Evolutionary conservation across 2,113 vertebrate species (phyloP).

Genomic region (Martes martes): DNA sequence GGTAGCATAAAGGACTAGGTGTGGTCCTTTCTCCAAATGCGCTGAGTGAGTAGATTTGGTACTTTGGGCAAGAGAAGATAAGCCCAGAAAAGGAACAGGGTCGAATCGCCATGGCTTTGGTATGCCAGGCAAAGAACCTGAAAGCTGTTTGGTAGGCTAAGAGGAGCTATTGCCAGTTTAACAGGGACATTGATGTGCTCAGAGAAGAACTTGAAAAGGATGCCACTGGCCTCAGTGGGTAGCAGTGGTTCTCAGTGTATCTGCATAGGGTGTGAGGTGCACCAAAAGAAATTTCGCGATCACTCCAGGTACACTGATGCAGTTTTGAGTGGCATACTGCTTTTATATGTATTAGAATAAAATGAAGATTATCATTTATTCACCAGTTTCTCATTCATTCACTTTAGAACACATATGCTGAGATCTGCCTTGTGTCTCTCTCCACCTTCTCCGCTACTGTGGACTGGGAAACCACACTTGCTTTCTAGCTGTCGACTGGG

Average conservation of each 20-base stretch:
- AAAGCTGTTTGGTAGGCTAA: background rate
- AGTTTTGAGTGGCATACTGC: background rate
- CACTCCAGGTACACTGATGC: background rate
- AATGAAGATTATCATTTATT: background rate
- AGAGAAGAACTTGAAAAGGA: slow-evolving; percentile 5
- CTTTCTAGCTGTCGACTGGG: background rate
- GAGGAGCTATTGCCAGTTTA: background rate
- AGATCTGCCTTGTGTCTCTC: background rate
- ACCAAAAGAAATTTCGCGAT: background rate
- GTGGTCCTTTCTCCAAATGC: background rate
- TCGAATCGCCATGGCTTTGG: background rate
- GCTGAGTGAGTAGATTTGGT: background rate
- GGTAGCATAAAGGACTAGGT: background rate
- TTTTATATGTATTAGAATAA: background rate
- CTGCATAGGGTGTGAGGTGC: background rate
- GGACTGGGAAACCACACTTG: background rate
- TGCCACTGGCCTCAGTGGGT: background rate
- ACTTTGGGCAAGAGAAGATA: background rate
- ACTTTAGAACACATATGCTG: background rate
- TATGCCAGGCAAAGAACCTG: background rate
- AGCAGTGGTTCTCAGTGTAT: background rate
- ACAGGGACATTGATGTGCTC: background rate
- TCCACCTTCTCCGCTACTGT: background rate
- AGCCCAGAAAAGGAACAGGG: background rate
- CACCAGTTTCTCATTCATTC: background rate